Evolutionary conservation across 2,113 vertebrate genomes (phyloP).

Genomic region (Stictonetta naevosa): DNA sequence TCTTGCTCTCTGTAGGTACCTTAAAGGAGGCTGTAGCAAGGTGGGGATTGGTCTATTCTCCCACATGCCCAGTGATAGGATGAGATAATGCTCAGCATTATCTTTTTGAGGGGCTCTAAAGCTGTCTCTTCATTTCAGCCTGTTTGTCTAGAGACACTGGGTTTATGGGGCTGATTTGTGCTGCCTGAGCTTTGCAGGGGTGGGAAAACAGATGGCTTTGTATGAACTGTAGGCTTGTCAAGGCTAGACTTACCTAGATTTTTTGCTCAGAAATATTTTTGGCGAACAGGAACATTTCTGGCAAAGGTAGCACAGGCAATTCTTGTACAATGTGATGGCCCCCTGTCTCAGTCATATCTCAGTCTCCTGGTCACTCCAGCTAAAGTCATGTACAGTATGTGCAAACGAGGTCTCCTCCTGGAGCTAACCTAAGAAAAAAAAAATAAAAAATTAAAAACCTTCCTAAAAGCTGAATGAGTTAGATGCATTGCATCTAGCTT

Average conservation of each 20-base stretch:
- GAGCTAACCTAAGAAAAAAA: not conserved
- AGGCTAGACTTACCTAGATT: not conserved
- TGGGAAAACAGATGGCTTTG: conserved; percentile 39
- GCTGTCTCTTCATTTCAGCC: not conserved
- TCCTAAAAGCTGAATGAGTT: not conserved
- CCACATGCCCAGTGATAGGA: no score
- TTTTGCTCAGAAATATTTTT: not conserved
- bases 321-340: not conserved
- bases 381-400: not conserved
- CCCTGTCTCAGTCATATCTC: not conserved
- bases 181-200: conserved; percentile 12
- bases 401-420: not conserved
- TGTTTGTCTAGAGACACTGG: not conserved
- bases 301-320: not conserved
- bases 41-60: no score
- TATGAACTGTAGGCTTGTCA: conserved; percentile 10
- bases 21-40: no score
- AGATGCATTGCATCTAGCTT: not conserved
- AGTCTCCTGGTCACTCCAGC: not conserved
- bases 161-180: conserved; percentile 3
- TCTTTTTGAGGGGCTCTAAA: not conserved
- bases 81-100: not conserved
- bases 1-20: no score
- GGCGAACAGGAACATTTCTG: not conserved
- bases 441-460: not conserved